Base-by-base conservation (phyloP, 2,888 invertebrate genomes). In the Tinea semifulvella region DNA sequence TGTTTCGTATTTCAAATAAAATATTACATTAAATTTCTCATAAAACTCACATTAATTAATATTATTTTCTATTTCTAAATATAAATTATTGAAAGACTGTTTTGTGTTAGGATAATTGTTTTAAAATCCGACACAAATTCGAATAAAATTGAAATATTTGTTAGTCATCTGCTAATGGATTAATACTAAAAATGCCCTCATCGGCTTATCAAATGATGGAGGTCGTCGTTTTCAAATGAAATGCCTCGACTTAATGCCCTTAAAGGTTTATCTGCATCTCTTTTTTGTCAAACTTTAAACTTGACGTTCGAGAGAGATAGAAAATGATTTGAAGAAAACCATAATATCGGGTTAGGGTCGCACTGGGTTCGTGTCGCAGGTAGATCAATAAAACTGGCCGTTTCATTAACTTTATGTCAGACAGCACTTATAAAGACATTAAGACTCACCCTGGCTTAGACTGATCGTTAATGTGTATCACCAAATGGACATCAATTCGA, bases 341-440 rank as follows among this genome's bases (percentile, higher is more conserved):
- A 64, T 73, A 76, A 75, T 76, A 59, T 60, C 63, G 68, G 73
- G 73, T 72, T 73, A 68, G 66, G 56, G 62, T 63, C 60, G 58
- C 53, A 31, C 58, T 52, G 60, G 63, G 62, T 69, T 70, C 68
- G 68, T 74, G 73, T 75, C 58, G 63, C 79, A 79, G 79, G 79
- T 80, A 79, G 77, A 77, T 71, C 75, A 74, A 77, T 79, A 79
- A 76, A 65, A 75, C 62, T 61, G 60, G 59, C 59, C 62, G 63
- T 79, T 80, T 79, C 77, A 79, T 79, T 77, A 77, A 61, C 63
- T 65, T 63, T 63, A 62, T 65, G 70, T 67, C 63, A 61, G 68
- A 65, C 63, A 66, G 69, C 80, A 79, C 77, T 79, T 79, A 79
- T 79, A 79, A 76, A 80, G 80, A 75, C 80, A 80, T 79, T 80